Percentiles rank a stretch among this genome's conserved stretches.
Conservation (phyloP, 2,888 invertebrate species). For the Nasonia oneida region DNA sequence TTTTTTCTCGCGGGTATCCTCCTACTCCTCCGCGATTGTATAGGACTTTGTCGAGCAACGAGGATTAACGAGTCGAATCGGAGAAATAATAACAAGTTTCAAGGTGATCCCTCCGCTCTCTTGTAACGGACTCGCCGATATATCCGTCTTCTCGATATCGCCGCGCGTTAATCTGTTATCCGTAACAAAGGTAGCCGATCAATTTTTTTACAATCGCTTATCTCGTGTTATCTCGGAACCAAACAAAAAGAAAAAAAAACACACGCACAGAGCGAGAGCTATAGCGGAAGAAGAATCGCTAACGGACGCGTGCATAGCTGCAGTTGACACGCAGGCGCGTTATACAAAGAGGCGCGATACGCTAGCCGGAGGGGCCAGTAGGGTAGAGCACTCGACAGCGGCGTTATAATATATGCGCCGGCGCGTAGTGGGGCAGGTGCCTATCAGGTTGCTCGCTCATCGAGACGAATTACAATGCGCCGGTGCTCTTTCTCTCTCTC, state of each 20-base stretch:
- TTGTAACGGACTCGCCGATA: conserved; percentile 26
- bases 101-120: conserved; percentile 46
- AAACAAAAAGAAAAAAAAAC: conserved; percentile 28
- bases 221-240: not conserved
- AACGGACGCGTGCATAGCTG: conserved; percentile 21
- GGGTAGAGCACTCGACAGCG: not conserved
- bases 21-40: not conserved
- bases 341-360: conserved; percentile 58
- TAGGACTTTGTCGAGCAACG: not conserved
- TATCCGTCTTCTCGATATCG: not conserved
- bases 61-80: conserved; percentile 36
- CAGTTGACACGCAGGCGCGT: conserved; percentile 70
- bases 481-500: not conserved
- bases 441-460: conserved; percentile 76
- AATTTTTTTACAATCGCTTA: not conserved
- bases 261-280: not conserved
- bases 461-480: conserved; percentile 76
- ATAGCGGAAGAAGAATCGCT: conserved; percentile 22
- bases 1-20: not conserved
- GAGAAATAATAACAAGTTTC: conserved; percentile 59
- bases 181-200: not conserved
- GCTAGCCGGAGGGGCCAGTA: conserved; percentile 14
- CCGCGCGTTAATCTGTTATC: not conserved
- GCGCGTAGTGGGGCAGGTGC: conserved; percentile 71
- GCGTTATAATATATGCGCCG: conserved; percentile 50